Conservation (phyloP, 2,113 vertebrate genomes). For the Rissa tridactyla region DNA sequence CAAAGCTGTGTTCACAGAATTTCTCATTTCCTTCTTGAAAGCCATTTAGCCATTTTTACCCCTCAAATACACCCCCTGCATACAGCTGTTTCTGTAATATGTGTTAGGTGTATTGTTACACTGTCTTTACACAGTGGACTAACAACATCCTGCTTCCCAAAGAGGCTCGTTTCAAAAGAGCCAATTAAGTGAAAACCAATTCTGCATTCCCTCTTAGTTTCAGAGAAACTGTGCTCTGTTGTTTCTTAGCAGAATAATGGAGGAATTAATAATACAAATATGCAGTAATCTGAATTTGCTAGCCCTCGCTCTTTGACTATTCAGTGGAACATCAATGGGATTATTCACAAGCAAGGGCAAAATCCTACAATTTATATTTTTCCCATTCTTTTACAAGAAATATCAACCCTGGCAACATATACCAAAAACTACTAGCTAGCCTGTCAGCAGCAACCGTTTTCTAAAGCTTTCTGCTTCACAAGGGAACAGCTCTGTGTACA, state of each 20-base stretch:
- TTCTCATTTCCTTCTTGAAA: neutral
- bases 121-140: neutral
- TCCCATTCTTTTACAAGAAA: neutral
- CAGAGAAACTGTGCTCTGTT: neutral
- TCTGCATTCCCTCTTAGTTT: conserved; percentile 32
- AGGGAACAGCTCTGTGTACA: neutral
- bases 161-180: conserved; percentile 24
- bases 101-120: neutral
- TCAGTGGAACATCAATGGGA: conserved; percentile 21
- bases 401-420: neutral
- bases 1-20: neutral
- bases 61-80: neutral
- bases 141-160: conserved; percentile 44
- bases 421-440: neutral
- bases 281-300: conserved; percentile 30
- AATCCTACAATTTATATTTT: neutral
- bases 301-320: neutral
- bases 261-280: conserved; percentile 41
- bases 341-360: neutral
- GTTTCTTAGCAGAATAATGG: conserved; percentile 29
- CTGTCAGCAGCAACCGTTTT: neutral
- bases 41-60: neutral
- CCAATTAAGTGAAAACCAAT: conserved; percentile 53
- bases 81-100: neutral
- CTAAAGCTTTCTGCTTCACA: neutral